Conservation (phyloP, 1,140 invertebrate genomes). For the Drosophila aff. region DNA sequence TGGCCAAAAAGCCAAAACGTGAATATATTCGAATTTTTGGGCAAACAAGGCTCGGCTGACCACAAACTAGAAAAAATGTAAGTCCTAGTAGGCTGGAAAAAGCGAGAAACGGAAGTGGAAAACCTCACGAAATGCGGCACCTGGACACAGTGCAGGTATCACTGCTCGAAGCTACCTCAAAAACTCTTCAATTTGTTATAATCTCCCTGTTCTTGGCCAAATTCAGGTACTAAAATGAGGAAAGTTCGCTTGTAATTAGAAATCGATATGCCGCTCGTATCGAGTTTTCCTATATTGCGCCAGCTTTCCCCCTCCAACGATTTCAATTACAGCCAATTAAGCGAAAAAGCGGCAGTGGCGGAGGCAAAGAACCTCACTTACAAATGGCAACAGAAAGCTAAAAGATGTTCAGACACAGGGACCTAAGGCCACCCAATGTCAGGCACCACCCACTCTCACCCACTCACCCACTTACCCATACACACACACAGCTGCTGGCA, state of each 20-base stretch:
- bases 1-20: conserved; percentile 72
- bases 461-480: no score
- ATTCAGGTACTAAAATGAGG: no score
- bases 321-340: conserved; percentile 77
- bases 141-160: no score
- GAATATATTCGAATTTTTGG: conserved; percentile 76
- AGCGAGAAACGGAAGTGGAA: background rate
- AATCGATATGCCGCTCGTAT: conserved; percentile 17
- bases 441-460: background rate
- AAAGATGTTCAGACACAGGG: conserved; percentile 30
- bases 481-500: conserved; percentile 6
- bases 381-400: conserved; percentile 39
- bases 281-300: background rate
- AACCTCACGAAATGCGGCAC: background rate
- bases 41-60: conserved; percentile 49
- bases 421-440: conserved; percentile 1
- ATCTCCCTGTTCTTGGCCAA: background rate
- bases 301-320: conserved; percentile 18
- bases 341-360: conserved; percentile 49
- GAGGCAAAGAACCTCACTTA: conserved; percentile 36
- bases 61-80: conserved; percentile 23
- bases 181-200: background rate
- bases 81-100: conserved; percentile 7
- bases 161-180: no score
- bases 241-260: conserved; percentile 1